Evolutionary conservation across 1,140 invertebrate species (phyloP), one percentile per base, ranked within the genome.

Genomic region (Octopus bimaculoides): DNA sequence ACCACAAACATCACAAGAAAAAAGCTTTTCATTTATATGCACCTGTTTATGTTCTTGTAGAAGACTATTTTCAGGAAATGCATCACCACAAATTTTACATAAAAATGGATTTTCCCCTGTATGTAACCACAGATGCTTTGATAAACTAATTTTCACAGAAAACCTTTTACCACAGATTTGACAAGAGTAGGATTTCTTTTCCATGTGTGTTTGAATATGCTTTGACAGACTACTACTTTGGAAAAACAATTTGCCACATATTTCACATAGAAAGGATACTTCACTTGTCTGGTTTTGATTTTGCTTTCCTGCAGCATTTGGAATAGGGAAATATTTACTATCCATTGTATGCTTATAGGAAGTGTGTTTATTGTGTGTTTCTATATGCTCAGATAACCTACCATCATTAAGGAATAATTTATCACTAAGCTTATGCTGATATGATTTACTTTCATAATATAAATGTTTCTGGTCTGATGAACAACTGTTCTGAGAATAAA

Each of bases 391-490:
- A 17, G 56, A 73, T 77, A 99, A 91, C 90, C 99, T 99, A 8
- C 96, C 98, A 4, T 97, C 98, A 69, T 95, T 97, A 77, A 95
- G 97, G 91, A 99, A 99, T 83, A 78, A 92, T 90, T 99, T 99
- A 88, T 97, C 96, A 90, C 97, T 99, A 83, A 98, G 97, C 85
- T 96, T 94, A 90, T 97, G 99, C 89, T 97, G 95, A 87, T 98
- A 97, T 0, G 97, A 97, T 87, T 98, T 97, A 89, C 26, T 41
- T 41, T 41, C 26, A 41, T 41, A 41, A 41, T 41, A 41, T 41
- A 41, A 41, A 41, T 41, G 26, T 41, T 41, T 41, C 26, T 41
- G 26, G 26, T 41, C 26, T 41, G 26, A 3, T 41, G 26, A 41
- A 41, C 26, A 41, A 41, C 26, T 41, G 26, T 41, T 41, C 3